Evolutionary conservation across 2,113 vertebrate species (phyloP), one percentile per base, ranked within the genome.

Genomic region (Barbus barbus): DNA sequence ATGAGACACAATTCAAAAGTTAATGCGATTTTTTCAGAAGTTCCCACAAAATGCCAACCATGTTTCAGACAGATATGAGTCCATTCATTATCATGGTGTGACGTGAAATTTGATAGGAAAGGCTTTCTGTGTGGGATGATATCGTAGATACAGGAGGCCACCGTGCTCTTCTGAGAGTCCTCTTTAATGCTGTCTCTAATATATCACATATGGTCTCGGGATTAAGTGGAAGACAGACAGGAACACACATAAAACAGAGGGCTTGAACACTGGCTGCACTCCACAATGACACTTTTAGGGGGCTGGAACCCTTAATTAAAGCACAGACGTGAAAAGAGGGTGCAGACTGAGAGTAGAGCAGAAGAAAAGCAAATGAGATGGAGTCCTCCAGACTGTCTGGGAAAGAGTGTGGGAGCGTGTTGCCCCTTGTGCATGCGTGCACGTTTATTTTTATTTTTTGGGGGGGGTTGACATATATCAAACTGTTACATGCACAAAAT

Each of bases 301-400:
- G 90, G 90, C 88, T 89, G 85, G 85, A 88, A 84, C 91, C 92
- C 93, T 93, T 94, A 92, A 94, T 94, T 94, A 94, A 93, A 94
- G 90, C 89, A 81, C 91, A 93, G 92, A 94, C 90, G 90, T 91
- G 87, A 91, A 89, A 87, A 91, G 89, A 86, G 88, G 89, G 88
- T 56, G 89, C 91, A 93, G 93, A 91, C 91, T 82, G 84, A 88
- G 81, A 82, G 60, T 71, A 87, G 86, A 38, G 83, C 86, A 87
- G 86, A 89, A 91, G 91, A 93, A 93, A 91, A 90, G 90, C 90
- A 82, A 89, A 89, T 89, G 91, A 91, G 91, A 91, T 85, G 9
- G 87, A 88, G 91, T 93, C 89, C 91, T 93, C 86, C 89, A 92
- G 93, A 88, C 91, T 90, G 94, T 94, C 93, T 94, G 93, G 86